These are phyloP conservation scores for Lasiurus borealis DNA, from an alignment of 2,113 vertebrate genomes.

Conservation along the genomic window DNA sequence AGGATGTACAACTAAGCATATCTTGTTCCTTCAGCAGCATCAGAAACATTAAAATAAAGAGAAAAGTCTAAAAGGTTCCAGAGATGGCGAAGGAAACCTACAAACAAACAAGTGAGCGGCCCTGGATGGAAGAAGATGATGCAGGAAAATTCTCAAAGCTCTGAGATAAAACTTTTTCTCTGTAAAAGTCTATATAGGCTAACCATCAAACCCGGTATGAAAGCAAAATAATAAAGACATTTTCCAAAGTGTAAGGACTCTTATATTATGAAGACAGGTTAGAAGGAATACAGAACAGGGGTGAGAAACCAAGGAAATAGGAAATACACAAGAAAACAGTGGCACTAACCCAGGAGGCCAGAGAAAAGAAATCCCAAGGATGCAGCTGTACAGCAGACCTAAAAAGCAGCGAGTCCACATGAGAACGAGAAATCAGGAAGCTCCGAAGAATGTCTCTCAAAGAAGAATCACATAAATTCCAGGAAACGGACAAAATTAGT, in stretches of 20 bases:
- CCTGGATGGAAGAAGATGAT: not conserved
- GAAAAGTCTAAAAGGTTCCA: conserved; percentile 4
- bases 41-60: conserved; percentile 15
- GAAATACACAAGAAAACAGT: conserved; percentile 64
- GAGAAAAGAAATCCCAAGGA: conserved; percentile 75
- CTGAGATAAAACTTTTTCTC: conserved; percentile 31
- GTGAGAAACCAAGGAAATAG: conserved; percentile 45
- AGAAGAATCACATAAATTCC: conserved; percentile 41
- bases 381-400: conserved; percentile 71
- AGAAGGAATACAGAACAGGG: conserved; percentile 15
- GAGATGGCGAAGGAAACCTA: not conserved
- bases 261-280: conserved; percentile 37
- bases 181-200: conserved; percentile 8
- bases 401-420: conserved; percentile 72
- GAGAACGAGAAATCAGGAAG: conserved; percentile 65
- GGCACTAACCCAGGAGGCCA: conserved; percentile 75
- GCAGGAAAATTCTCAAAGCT: not conserved
- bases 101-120: not conserved
- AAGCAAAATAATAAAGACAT: conserved; percentile 64
- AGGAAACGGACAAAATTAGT: conserved; percentile 50
- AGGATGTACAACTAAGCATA: not conserved
- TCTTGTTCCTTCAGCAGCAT: not conserved
- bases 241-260: conserved; percentile 34
- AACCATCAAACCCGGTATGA: conserved; percentile 32
- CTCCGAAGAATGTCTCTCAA: conserved; percentile 48